Base-by-base conservation (phyloP, 2,113 vertebrate genomes). In the Podiceps cristatus region DNA sequence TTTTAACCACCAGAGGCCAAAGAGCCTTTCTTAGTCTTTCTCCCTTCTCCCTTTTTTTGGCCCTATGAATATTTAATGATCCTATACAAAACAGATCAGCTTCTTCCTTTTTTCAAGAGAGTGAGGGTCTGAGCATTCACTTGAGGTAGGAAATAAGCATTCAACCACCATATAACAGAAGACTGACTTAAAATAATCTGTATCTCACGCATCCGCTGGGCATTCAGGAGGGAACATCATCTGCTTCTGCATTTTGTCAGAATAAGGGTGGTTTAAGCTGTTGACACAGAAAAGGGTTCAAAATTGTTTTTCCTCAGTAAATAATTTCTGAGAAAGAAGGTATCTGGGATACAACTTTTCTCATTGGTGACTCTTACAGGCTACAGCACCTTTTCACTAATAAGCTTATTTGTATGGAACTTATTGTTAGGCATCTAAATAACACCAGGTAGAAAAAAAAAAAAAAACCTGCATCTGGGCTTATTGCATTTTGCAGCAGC, bases 11-110 rank as follows among this genome's bases (percentile, higher is more conserved):
- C n/a, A 69, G 42, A 42, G 35, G 6, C 44, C 58, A 81, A 45
- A 71, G 4, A 81, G 27, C 18, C 45, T 77, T 86, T 84, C 68
- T 37, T 64, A 62, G 33, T 49, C 76, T 80, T 77, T 84, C 16
- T 93, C 47, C 10, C 4, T 78, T 92, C 37, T 76, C 42, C 11
- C 10, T 59, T 64, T 87, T 89, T 94, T 91, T 74, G 13, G 11
- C 20, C 29, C 72, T 14, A 89, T 95, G 35, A 91, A 94, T 91
- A 87, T 85, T 96, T 96, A 82, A 96, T 81, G 29, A 29, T 35
- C 5, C 10, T 60, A 15, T 56, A 44, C 75, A 82, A 91, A 94
- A 68, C 27, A 96, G 42, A 83, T 60, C 53, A 76, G 2, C 62
- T 60, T 82, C 44, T 8, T 90, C 11, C 18, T 69, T 45, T 58